Base-by-base conservation (phyloP, 2,797 vertebrate species). In the Myotis planiceps region DNA sequence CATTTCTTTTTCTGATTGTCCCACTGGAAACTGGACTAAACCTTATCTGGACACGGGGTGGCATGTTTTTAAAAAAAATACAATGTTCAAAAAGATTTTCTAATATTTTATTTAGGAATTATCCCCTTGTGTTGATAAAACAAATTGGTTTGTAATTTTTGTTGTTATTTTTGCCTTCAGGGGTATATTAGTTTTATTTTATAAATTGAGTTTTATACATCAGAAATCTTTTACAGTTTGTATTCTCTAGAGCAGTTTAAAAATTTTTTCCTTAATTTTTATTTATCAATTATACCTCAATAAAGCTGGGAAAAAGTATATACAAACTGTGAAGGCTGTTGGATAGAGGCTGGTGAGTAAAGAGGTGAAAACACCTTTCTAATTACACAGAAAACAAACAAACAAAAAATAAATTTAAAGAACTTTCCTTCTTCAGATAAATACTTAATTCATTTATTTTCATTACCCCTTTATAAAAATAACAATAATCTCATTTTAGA, bases 391-490 rank as follows among this genome's bases (percentile, higher is more conserved):
- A 71, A 85, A 85, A 79, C 32, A 37, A 83, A 75, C 27, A 49
- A 81, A 49, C 45, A 88, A 89, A 47, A 55, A 65, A 47, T 27
- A 45, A 45, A 23, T 32, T 47, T 82, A 34, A 21, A 2, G 69
- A 71, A 49, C 19, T 88, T 91, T 78, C n/a, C 49, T 83, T 88
- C 63, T 88, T 92, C 79, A 92, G 42, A 74, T 91, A 37, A 94
- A 74, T 69, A 45, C 13, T 94, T 92, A 75, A 60, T 83, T 88
- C 55, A 76, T 14, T n/a, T 68, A 51, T 92, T 97, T 97, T 94
- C 12, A 68, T 87, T 90, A 76, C 91, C 63, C 34, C 27, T 69
- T 86, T 95, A 93, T 2, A 51, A 93, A 91, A 96, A 69, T 71
- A 97, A 71, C 65, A 89, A 39, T 71, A 76, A 81, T 7, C 71